Evolutionary conservation across 2,888 invertebrate species (phyloP), one percentile per base, ranked within the genome.

Genomic region (Apodemia hepburni): DNA sequence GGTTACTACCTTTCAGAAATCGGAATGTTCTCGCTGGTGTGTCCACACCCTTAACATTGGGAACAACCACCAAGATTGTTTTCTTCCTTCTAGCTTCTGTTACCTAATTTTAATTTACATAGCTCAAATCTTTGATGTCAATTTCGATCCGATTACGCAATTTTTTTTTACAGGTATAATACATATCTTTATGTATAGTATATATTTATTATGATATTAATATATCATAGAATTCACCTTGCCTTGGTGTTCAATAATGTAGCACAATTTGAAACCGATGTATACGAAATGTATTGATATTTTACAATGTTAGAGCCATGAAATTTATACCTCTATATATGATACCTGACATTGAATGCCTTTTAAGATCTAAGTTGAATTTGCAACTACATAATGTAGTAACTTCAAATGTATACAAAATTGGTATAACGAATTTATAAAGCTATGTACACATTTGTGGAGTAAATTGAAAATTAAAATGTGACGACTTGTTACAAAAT

Each of bases 211-310:
- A 68, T 69, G 73, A 72, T 80, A 80, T 79, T 75, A 77, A 79
- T 79, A 85, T 87, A 82, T 82, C 79, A 78, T 78, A 80, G 74
- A 71, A 78, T 83, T 85, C 87, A 87, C 87, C 86, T 85, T 87
- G 91, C 90, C 92, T 91, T 90, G 85, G 89, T 90, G 91, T 90
- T 89, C 84, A 84, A 73, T 83, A 81, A 77, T 76, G 82, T 88
- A 90, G 91, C 90, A 91, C 91, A 88, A 91, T 86, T 78, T 88
- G 91, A 86, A 91, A 91, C 89, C 88, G 79, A 91, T 88, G 91
- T 91, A 91, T 91, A 91, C 91, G 91, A 91, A 83, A 80, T 80
- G 68, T 75, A 81, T 85, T 85, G 80, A 87, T 90, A 90, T 90
- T 91, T 87, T 91, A 90, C 86, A 86, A 85, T 88, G 90, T 91